These are phyloP conservation scores for Aphelinus certus DNA, from an alignment of 1,140 invertebrate species.

Conservation along the genomic window DNA sequence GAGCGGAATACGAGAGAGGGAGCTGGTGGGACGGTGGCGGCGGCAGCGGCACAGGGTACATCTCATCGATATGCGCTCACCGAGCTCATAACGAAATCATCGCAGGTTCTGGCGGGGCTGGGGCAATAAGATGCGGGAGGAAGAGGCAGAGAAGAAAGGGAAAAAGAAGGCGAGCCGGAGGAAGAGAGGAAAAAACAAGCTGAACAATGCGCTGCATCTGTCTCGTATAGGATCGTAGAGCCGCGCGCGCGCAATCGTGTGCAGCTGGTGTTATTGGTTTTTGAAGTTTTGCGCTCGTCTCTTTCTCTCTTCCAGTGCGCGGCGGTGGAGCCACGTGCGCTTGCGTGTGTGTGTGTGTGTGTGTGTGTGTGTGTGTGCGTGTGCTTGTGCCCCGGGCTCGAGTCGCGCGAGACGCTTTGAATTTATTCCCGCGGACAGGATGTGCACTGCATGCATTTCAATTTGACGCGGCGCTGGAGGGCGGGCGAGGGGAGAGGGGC, in stretches of 20 bases:
- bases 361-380: too few species aligned
- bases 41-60: too few species aligned
- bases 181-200: background rate
- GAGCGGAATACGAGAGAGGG: constrained; percentile 18
- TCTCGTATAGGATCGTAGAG: too few species aligned
- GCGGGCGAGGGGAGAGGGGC: background rate
- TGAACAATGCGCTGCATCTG: background rate
- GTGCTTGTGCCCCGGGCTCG: too few species aligned
- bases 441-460: constrained; percentile 40
- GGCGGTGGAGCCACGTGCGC: too few species aligned
- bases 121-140: background rate
- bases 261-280: constrained; percentile 38
- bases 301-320: background rate
- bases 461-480: constrained; percentile 9
- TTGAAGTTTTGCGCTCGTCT: constrained; percentile 33
- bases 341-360: too few species aligned
- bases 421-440: constrained; percentile 41
- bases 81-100: constrained; percentile 28
- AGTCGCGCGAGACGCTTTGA: background rate
- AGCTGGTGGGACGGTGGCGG: background rate
- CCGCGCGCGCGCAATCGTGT: background rate
- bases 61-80: constrained; percentile 20
- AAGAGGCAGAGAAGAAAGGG: constrained; percentile 14
- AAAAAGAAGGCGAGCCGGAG: constrained; percentile 35
- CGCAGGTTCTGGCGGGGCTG: constrained; percentile 3